Evolutionary conservation across 2,113 vertebrate species (phyloP), one percentile per base, ranked within the genome.

Genomic region (Xenopus tropicalis): DNA sequence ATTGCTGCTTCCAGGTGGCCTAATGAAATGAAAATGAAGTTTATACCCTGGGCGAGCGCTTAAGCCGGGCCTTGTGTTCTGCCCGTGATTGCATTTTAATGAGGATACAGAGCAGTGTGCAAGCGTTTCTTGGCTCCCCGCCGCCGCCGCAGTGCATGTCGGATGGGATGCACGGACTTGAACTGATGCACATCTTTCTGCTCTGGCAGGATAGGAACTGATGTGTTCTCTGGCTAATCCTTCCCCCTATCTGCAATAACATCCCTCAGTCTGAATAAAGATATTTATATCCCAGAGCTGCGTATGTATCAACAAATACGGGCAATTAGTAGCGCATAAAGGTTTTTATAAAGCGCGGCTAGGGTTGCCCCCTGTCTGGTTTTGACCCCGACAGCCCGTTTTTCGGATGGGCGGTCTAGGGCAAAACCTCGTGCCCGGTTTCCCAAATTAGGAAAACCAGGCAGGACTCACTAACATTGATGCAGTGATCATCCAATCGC

Each of bases 21-120:
- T 88, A 89, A 90, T 86, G 85, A 90, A 86, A 90, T 88, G 88
- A 89, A 89, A 91, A 90, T 87, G 81, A 87, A 88, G 82, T 88
- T 90, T 89, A 86, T 86, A 88, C 85, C 85, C 88, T 87, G 80
- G 84, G 81, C 82, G 85, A 80, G 85, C 4, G 16, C 85, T 81
- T 88, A 88, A 86, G 77, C 80, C 80, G 79, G n/a, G 77, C 74
- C 85, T 88, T 89, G 81, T 86, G 88, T 87, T 82, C 80, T 86
- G 84, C 88, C 86, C 84, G 77, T 88, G 88, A 89, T 72, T 90
- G 85, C 90, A 89, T 91, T 87, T 85, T 86, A 91, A 90, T 90
- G 82, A 88, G 88, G 85, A 89, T 83, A 85, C 77, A 84, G 84
- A 83, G 87, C 85, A 90, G 88, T 89, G 87, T 91, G 85, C 86